Conservation (phyloP, 2,888 invertebrate species). For the Leucophenga montana region DNA sequence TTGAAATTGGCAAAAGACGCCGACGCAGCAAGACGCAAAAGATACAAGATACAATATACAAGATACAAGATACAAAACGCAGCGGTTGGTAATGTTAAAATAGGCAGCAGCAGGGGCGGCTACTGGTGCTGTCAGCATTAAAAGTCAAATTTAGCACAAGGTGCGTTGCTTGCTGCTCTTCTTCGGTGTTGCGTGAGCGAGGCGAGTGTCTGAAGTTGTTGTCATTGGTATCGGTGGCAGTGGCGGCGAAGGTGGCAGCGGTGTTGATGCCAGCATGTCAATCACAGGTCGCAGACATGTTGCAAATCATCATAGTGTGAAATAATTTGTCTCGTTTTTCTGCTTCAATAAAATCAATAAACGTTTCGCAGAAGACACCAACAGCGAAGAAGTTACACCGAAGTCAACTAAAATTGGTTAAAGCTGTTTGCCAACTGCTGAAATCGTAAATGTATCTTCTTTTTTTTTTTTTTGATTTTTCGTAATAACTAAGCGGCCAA, state of each 20-base stretch:
- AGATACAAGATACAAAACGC: neutral
- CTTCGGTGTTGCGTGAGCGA: neutral
- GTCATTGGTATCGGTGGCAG: constrained; percentile 14
- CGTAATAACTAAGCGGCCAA: no score
- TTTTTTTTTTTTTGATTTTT: no score
- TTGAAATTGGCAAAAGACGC: neutral
- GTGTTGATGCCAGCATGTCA: constrained; percentile 21
- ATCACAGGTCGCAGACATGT: constrained; percentile 54
- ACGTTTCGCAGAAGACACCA: constrained; percentile 15
- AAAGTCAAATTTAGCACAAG: neutral
- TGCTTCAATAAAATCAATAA: constrained; percentile 52
- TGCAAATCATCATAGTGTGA: constrained; percentile 54
- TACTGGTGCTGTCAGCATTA: neutral
- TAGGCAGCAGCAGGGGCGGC: neutral
- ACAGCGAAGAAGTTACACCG: no score
- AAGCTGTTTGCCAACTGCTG: no score
- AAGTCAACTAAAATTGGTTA: no score
- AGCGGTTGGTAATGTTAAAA: neutral
- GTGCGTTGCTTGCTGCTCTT: neutral
- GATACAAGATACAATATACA: neutral
- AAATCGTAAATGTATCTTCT: no score
- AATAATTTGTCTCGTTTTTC: constrained; percentile 61
- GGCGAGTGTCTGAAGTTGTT: neutral
- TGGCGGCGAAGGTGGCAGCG: neutral
- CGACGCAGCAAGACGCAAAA: neutral